phyloP scores from a whole-genome alignment of 2,888 invertebrate genomes.

The Nasonia oneida region DNA sequence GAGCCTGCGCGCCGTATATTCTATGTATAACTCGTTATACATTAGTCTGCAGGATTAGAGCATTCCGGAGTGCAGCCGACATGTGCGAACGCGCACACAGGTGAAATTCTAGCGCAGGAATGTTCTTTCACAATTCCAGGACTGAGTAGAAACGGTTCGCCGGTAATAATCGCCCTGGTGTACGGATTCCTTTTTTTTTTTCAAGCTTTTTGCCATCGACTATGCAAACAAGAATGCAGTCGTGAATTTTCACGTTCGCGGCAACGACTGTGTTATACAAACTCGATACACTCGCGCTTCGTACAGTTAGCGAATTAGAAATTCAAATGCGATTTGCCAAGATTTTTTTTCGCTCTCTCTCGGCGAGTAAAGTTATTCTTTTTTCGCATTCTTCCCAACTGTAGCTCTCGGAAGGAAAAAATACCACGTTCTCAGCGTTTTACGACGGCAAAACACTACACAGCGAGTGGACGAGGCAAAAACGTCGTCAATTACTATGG shows the following conservation, averaged over 20 bases:
- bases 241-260: neutral
- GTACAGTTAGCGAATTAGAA: neutral
- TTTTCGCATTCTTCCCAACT: neutral
- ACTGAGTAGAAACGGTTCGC: neutral
- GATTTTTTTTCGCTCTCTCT: neutral
- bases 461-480: conserved; percentile 1
- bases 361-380: neutral
- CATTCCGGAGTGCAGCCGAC: neutral
- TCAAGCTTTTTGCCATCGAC: neutral
- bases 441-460: conserved; percentile 6
- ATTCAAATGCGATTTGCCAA: conserved; percentile 4
- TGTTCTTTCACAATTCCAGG: neutral
- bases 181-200: neutral
- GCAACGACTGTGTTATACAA: too few species aligned
- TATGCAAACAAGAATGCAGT: neutral
- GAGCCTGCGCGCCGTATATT: neutral
- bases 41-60: neutral
- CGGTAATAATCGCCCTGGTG: neutral
- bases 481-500: conserved; percentile 8
- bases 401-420: neutral
- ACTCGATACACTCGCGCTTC: neutral
- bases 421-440: neutral
- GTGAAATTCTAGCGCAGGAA: conserved; percentile 12
- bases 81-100: neutral
- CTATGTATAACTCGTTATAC: neutral